Evolutionary conservation across 2,113 vertebrate genomes (phyloP).

Genomic region (Paradoxurus hermaphroditus): DNA sequence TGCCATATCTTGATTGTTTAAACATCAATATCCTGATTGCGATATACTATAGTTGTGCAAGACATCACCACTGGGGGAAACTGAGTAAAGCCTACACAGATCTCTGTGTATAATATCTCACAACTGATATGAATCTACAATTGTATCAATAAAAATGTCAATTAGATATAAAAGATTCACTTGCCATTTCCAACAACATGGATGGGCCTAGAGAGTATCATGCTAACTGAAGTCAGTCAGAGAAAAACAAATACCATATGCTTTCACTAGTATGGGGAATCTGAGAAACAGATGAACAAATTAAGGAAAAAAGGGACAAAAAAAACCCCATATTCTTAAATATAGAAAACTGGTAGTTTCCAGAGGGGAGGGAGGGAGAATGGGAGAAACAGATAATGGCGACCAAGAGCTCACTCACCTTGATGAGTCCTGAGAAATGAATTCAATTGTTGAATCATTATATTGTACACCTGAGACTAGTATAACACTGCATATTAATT

Average conservation of each 20-base stretch:
- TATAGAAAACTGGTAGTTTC: not conserved
- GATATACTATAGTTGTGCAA: not conserved
- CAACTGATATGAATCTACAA: not conserved
- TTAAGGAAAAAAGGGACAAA: not conserved
- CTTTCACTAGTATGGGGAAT: not conserved
- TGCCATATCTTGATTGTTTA: not conserved
- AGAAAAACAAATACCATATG: not conserved
- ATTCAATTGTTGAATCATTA: no score
- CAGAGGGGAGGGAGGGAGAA: not conserved
- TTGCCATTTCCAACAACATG: not conserved
- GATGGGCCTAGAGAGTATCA: not conserved
- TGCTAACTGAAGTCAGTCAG: not conserved
- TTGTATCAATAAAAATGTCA: not conserved
- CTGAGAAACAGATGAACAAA: not conserved
- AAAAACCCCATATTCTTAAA: not conserved
- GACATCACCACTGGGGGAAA: not conserved
- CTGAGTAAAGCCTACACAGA: not conserved
- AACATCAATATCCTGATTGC: not conserved
- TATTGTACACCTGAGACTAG: no score
- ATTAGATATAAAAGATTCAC: not conserved
- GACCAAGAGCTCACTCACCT: not conserved
- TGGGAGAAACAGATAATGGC: not conserved
- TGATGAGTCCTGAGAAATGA: no score
- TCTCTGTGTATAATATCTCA: not conserved
- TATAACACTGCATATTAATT: no score